Base-by-base conservation (phyloP, 2,113 vertebrate genomes). In the Pachyramphus minor region DNA sequence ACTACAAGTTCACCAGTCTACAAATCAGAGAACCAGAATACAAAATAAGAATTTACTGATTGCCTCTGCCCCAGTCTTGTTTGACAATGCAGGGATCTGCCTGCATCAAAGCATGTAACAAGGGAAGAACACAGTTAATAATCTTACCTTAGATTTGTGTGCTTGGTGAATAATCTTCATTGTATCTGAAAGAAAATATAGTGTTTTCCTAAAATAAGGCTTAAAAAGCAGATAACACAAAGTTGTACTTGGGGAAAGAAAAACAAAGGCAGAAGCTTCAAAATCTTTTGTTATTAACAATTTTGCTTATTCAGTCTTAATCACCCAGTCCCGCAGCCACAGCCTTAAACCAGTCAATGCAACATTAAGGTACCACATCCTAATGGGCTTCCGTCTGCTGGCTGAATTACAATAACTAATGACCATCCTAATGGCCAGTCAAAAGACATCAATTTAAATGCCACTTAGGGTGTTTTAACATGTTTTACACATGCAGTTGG, bases 131-230 rank as follows among this genome's bases (percentile, higher is more conserved):
- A 59, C 7, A n/a, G 37, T 41, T 49, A 72, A 35, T 44, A 90
- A 74, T 82, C 93, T 6, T 97, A 99, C 99, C 99, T 99, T 99
- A 81, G 99, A 98, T 96, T 99, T 98, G 81, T 99, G 98, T 66
- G 99, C 98, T 90, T 99, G 99, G 93, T 99, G 99, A 95, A 99
- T 98, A 77, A 99, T 99, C 97, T 99, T 99, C 97, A 99, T 98
- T 17, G 98, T 99, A 97, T 99, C 99, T 99, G 98, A 92, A 98
- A 98, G 90, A 82, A 95, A 97, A 90, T 31, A 58, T 20, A 93
- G 39, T 20, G 8, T 47, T 94, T 94, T 73, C 52, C 35, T 97
- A 79, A 81, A 77, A 75, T 19, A 73, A 72, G 35, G 18, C 28
- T 89, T 63, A 80, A 47, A 44, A 93, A 82, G 27, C 27, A 84